Percentiles rank a stretch among this genome's conserved stretches.
Conservation (phyloP, 2,797 vertebrate species). For the Natrix natrix region DNA sequence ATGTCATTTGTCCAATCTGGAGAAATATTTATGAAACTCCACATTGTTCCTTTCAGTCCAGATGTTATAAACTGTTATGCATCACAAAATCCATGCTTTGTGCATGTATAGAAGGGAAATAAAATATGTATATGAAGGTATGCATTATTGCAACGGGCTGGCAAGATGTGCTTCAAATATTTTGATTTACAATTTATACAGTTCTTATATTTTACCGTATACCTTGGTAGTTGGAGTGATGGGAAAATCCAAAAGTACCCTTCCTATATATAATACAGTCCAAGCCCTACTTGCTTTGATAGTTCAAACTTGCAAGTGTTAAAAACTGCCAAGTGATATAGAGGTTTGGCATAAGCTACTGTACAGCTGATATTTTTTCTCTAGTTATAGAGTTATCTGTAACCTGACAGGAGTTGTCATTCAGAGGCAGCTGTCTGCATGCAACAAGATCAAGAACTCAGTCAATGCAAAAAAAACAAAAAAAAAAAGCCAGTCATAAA, state of each 20-base stretch:
- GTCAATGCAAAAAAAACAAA: neutral
- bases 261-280: neutral
- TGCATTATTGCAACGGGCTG: neutral
- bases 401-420: neutral
- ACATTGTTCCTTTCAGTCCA: neutral
- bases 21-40: neutral
- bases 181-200: neutral
- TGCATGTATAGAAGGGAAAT: neutral
- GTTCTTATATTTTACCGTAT: neutral
- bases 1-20: neutral
- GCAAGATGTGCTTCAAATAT: neutral
- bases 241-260: neutral
- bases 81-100: neutral
- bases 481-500: neutral
- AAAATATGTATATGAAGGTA: neutral
- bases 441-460: neutral
- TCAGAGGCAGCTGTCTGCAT: neutral
- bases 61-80: neutral
- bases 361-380: neutral
- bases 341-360: neutral
- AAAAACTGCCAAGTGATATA: neutral
- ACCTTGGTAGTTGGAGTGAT: neutral
- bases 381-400: too few species aligned
- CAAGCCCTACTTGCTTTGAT: neutral
- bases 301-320: neutral